A percentile compares a stretch with the other conserved stretches of the same genome.
Evolutionary conservation across 2,113 vertebrate species (phyloP).

Genomic region (Neoarius graeffei): DNA sequence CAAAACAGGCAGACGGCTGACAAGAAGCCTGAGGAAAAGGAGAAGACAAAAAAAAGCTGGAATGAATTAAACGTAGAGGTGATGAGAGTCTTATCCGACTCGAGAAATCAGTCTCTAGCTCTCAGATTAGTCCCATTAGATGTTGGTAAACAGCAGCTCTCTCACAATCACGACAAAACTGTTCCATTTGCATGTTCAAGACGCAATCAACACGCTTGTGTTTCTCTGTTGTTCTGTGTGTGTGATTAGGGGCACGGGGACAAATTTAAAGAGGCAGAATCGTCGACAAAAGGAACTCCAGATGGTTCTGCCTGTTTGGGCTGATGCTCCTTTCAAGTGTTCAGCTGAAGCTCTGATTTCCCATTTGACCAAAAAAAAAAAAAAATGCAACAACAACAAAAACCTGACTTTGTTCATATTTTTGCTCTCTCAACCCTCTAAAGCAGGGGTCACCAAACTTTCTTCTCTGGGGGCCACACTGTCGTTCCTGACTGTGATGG

Average conservation of each 20-base stretch:
- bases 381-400: neutral
- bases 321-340: neutral
- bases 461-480: no score
- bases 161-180: slow-evolving; percentile 48
- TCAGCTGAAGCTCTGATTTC: neutral
- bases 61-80: neutral
- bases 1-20: neutral
- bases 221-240: slow-evolving; percentile 7
- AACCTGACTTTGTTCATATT: neutral
- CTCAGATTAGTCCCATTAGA: slow-evolving; percentile 49
- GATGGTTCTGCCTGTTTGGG: neutral
- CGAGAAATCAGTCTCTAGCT: slow-evolving; percentile 32
- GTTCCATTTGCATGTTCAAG: slow-evolving; percentile 41
- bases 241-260: slow-evolving; percentile 26
- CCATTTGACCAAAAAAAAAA: neutral
- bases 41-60: neutral
- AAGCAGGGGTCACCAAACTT: no score
- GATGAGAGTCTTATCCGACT: slow-evolving; percentile 19
- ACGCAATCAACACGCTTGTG: slow-evolving; percentile 28
- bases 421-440: neutral
- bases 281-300: slow-evolving; percentile 24
- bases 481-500: no score
- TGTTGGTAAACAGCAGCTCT: slow-evolving; percentile 41
- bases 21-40: neutral
- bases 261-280: slow-evolving; percentile 10